Evolutionary conservation across 2,797 vertebrate genomes (phyloP).

Genomic region (Enteromius treurensis): DNA sequence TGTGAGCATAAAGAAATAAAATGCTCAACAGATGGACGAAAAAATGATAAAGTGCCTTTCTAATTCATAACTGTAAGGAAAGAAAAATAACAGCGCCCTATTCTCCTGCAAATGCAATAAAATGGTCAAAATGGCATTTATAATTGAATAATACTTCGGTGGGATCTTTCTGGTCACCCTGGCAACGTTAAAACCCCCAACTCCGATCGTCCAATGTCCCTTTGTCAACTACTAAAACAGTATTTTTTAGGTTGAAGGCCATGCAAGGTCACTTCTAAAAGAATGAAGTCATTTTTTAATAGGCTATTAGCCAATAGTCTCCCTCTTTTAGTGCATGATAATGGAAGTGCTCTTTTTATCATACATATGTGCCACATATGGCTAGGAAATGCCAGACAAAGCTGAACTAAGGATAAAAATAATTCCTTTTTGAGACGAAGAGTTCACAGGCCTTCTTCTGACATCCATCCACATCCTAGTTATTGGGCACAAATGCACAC

Average conservation of each 20-base stretch:
- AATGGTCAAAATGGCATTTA: constrained; percentile 31
- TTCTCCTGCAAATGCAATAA: constrained; percentile 40
- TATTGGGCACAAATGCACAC: constrained; percentile 62
- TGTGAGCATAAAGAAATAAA: constrained; percentile 6
- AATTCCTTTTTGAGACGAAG: constrained; percentile 48
- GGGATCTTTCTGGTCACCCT: neutral
- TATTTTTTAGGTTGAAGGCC: constrained; percentile 33
- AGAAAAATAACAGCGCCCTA: constrained; percentile 23
- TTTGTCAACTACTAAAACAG: constrained; percentile 42
- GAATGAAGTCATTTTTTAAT: constrained; percentile 55
- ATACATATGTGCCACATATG: constrained; percentile 55
- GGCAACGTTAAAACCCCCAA: constrained; percentile 10
- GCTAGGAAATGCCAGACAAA: constrained; percentile 51
- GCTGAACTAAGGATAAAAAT: constrained; percentile 34
- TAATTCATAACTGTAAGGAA: neutral
- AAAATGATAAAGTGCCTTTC: constrained; percentile 9
- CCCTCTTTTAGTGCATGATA: constrained; percentile 43
- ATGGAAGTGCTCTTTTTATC: constrained; percentile 57
- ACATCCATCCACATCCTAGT: constrained; percentile 63
- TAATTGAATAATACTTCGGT: constrained; percentile 26
- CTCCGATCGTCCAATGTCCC: constrained; percentile 27
- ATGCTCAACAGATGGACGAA: constrained; percentile 33
- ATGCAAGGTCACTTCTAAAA: constrained; percentile 48
- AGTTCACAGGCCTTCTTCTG: constrained; percentile 63
- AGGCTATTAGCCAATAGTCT: constrained; percentile 52